Percentiles rank a stretch among this genome's conserved stretches.
Evolutionary conservation across 2,797 vertebrate species (phyloP).

Genomic region (Pangasius djambal): DNA sequence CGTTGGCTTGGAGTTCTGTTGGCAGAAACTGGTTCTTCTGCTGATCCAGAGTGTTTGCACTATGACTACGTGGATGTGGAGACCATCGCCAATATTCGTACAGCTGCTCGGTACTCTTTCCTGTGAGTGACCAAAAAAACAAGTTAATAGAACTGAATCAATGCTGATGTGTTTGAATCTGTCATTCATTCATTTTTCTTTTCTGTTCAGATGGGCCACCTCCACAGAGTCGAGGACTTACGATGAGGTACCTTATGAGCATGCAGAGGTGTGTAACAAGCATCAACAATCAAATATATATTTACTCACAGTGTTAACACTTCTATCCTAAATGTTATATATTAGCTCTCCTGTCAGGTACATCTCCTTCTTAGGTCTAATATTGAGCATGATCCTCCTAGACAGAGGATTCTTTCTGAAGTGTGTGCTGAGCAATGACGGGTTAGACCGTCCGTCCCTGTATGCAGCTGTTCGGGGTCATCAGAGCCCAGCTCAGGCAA

Average conservation of each 20-base stretch:
- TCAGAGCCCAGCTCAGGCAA: slow-evolving; percentile 3
- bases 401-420: slow-evolving; percentile 10
- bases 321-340: neutral
- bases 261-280: slow-evolving; percentile 59
- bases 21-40: slow-evolving; percentile 85
- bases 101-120: slow-evolving; percentile 83
- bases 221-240: slow-evolving; percentile 85
- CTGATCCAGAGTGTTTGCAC: slow-evolving; percentile 91
- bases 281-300: neutral
- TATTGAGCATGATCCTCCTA: slow-evolving; percentile 10
- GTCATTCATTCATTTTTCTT: slow-evolving; percentile 18
- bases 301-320: neutral
- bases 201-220: slow-evolving; percentile 56
- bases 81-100: slow-evolving; percentile 91
- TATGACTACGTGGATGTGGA: slow-evolving; percentile 98
- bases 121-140: slow-evolving; percentile 41
- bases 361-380: neutral
- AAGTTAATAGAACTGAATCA: neutral
- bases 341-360: neutral
- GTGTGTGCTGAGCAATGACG: neutral
- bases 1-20: slow-evolving; percentile 95
- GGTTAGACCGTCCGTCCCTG: neutral
- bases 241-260: slow-evolving; percentile 94
- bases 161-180: neutral
- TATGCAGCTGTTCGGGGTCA: slow-evolving; percentile 3